Evolutionary conservation across 1,140 invertebrate genomes (phyloP).

Genomic region (Psix sp.): DNA sequence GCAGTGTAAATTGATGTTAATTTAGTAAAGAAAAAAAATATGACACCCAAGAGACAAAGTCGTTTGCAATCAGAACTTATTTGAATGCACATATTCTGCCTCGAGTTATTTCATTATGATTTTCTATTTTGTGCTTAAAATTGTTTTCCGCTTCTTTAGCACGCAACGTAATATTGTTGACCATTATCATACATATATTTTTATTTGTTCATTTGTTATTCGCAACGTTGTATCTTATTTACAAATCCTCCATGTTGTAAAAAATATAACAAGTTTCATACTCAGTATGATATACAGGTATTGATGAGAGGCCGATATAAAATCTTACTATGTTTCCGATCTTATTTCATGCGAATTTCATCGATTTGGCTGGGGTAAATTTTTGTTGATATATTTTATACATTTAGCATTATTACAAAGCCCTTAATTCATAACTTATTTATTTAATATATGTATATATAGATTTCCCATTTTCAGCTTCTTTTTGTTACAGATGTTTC

Average conservation of each 20-base stretch:
- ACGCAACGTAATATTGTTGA: no score
- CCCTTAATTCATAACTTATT: no score
- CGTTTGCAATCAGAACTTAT: no score
- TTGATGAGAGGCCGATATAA: constrained; percentile 76
- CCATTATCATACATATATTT: constrained; percentile 63
- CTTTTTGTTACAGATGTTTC: constrained; percentile 31
- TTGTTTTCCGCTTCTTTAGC: no score
- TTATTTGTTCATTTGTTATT: constrained; percentile 63
- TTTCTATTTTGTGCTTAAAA: no score
- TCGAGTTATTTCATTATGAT: no score
- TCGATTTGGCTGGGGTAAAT: constrained; percentile 11
- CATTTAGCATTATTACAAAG: no score
- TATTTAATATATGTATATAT: not conserved
- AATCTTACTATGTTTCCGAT: constrained; percentile 66
- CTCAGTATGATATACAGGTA: constrained; percentile 76
- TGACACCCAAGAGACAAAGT: no score
- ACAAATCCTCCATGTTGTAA: constrained; percentile 76
- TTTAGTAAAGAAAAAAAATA: no score
- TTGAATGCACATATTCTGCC: no score
- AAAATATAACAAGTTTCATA: constrained; percentile 77
- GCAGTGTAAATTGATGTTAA: no score
- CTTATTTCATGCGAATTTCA: constrained; percentile 23
- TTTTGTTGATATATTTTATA: no score
- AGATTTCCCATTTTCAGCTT: constrained; percentile 13
- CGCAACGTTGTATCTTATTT: constrained; percentile 75